phyloP scores from a whole-genome alignment of 2,888 invertebrate species.

The Sinohyriopsis cumingii region DNA sequence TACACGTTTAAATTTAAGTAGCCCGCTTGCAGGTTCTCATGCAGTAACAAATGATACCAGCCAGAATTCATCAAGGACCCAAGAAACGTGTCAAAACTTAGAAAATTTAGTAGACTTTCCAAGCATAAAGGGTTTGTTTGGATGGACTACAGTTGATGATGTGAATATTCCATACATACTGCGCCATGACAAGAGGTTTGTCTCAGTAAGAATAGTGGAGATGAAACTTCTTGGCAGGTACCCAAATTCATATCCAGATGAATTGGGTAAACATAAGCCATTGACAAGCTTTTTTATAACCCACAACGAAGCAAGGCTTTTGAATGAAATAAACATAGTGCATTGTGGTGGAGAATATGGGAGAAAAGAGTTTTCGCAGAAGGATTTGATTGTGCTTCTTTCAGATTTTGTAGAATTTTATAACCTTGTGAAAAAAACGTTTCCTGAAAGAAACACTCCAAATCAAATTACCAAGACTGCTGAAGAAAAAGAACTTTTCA shows the following conservation, averaged over 20 bases:
- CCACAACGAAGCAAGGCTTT: conserved; percentile 88
- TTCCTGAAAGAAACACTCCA: conserved; percentile 49
- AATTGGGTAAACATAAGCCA: conserved; percentile 90
- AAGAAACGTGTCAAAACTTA: conserved; percentile 11
- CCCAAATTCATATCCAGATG: conserved; percentile 78
- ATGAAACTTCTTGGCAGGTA: conserved; percentile 79
- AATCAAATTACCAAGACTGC: background rate
- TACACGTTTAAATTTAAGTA: too few relatives aligned
- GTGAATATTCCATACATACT: conserved; percentile 86
- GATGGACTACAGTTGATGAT: conserved; percentile 90
- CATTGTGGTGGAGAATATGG: conserved; percentile 95
- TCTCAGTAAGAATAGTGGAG: conserved; percentile 94
- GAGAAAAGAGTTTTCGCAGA: conserved; percentile 87
- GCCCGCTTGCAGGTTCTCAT: too few relatives aligned
- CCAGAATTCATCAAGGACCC: too few relatives aligned
- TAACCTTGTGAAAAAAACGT: conserved; percentile 79
- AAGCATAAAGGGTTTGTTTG: conserved; percentile 79
- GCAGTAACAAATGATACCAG: too few relatives aligned
- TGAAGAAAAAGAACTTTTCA: conserved; percentile 15
- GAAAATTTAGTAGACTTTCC: conserved; percentile 68
- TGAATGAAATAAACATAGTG: conserved; percentile 93
- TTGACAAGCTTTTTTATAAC: conserved; percentile 95
- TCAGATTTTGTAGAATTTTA: conserved; percentile 91
- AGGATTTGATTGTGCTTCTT: conserved; percentile 91
- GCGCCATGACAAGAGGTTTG: conserved; percentile 86